Evolutionary conservation across 2,888 invertebrate species (phyloP).

Genomic region (Onchidella celtica): DNA sequence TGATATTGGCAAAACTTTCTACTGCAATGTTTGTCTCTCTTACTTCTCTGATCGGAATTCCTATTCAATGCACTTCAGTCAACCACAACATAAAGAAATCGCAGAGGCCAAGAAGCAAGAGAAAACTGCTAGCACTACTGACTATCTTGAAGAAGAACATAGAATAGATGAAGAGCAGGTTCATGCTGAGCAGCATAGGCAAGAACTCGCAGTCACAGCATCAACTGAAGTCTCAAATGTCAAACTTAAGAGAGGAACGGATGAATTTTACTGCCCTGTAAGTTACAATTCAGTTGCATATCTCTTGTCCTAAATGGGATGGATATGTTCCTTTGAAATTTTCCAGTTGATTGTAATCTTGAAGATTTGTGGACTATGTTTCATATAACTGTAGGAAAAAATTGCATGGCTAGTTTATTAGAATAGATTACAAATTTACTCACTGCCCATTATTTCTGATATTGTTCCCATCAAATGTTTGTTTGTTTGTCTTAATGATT

Average conservation of each 20-base stretch:
- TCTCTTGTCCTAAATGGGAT: too few relatives aligned
- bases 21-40: slow-evolving; percentile 49
- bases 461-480: too few relatives aligned
- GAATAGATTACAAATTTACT: too few relatives aligned
- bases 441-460: too few relatives aligned
- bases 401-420: too few relatives aligned
- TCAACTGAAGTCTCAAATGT: not conserved
- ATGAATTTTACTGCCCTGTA: slow-evolving; percentile 31
- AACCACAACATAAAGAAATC: slow-evolving; percentile 43
- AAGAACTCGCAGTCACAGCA: not conserved
- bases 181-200: slow-evolving; percentile 1
- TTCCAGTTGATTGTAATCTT: too few relatives aligned
- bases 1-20: slow-evolving; percentile 37
- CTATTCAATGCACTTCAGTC: slow-evolving; percentile 45
- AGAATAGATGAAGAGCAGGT: slow-evolving; percentile 7
- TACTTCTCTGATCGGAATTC: slow-evolving; percentile 40
- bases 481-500: too few relatives aligned
- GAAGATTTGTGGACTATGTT: too few relatives aligned
- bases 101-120: slow-evolving; percentile 36
- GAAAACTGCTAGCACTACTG: not conserved
- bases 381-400: too few relatives aligned
- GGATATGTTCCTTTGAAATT: too few relatives aligned
- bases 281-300: too few relatives aligned
- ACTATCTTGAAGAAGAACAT: slow-evolving; percentile 33
- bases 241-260: slow-evolving; percentile 9